Base-by-base conservation (phyloP, 64 coral and sea anemone genomes). In the Catalaphyllia jardinei region DNA sequence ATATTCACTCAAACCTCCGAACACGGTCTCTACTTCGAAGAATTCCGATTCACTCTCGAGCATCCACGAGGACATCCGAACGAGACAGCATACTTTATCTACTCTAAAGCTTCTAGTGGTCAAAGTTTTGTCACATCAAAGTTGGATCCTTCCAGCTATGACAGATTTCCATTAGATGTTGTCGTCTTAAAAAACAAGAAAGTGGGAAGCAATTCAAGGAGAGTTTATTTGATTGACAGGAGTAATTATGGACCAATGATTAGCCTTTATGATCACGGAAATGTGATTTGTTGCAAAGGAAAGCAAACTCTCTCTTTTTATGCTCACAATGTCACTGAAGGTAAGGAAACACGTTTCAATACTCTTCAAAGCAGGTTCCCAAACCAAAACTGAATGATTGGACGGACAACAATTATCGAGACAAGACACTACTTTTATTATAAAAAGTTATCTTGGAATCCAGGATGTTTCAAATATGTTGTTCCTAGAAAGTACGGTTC, bases 61-160 rank as follows among this genome's bases (percentile, higher is more conserved):
- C 51, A 52, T 79, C 76, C 76, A 27, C 76, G 22, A 28, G 76
- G 76, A 79, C 57, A 79, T 79, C 51, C 24, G 10, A 79, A 29
- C 20, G 76, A 79, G 49, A 20, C 14, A 55, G 0, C 51, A 1
- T 50, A 79, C 25, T 27, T 79, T 25, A 15, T 79, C 50, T 79
- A 79, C 76, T 28, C 46, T 29, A 1, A 22, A 75, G 73, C 30
- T 2, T 76, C 13, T 4, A 39, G 39, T 0, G 15, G 31, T 22
- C 18, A 76, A 0, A 79, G 22, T 4, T 79, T 79, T 7, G 51
- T 79, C 25, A 22, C 10, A n/a, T 55, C 46, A 79, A 30, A 54
- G 51, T 18, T 79, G 13, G 25, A 79, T 79, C 20, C 27, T 28
- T 79, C 51, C 25, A 79, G 4, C 46, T 20, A 24, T 46, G 28